phyloP scores from a whole-genome alignment of 37 sponge, comb jelly and placozoan species.

The Geodia barretti region DNA sequence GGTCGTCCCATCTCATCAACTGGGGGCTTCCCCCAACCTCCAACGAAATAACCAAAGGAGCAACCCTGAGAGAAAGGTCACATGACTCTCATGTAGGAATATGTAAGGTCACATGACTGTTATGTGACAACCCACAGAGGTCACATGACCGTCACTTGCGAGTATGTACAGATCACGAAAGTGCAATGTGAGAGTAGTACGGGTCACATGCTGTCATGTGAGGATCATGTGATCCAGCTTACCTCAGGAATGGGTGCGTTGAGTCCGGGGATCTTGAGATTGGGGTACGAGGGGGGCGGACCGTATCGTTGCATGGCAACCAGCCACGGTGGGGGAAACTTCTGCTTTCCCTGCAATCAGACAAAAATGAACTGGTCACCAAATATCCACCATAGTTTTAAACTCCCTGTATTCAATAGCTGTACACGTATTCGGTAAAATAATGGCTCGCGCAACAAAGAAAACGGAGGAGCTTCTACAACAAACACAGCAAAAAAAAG shows the following conservation, averaged over 20 bases:
- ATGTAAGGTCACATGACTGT: no score
- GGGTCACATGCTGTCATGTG: no score
- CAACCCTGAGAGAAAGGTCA: conserved; percentile 54
- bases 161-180: no score
- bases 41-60: conserved; percentile 92
- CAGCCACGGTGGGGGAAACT: conserved; percentile 98
- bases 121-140: no score
- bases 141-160: no score
- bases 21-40: conserved; percentile 99
- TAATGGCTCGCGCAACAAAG: not conserved
- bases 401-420: no score
- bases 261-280: conserved; percentile 90
- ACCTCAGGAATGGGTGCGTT: conserved; percentile 98
- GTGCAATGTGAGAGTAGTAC: no score
- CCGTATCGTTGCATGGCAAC: conserved; percentile 99
- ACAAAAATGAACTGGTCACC: not conserved
- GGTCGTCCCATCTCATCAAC: conserved; percentile 97
- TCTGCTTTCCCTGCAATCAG: conserved; percentile 58
- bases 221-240: no score
- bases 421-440: no score
- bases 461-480: not conserved
- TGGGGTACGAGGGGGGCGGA: conserved; percentile 98
- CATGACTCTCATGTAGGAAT: no score
- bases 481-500: no score
- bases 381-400: no score